Evolutionary conservation across 2,888 invertebrate species (phyloP).

Genomic region (Parasteatoda lunata): DNA sequence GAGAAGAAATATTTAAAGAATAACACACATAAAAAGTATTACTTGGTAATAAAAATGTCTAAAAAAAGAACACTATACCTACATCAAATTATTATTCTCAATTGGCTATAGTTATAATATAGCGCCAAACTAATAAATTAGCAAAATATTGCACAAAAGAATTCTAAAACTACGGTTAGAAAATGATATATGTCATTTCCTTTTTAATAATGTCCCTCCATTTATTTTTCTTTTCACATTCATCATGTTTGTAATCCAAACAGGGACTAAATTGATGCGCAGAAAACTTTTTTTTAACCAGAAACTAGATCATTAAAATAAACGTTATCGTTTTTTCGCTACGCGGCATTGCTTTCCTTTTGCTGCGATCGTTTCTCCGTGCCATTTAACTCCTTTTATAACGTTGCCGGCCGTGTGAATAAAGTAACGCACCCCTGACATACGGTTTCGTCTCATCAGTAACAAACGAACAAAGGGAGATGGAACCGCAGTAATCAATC

Average conservation of each 20-base stretch:
- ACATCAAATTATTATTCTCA: too few species aligned
- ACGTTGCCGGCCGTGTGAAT: neutral
- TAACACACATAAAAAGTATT: too few species aligned
- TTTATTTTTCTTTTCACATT: conserved; percentile 8
- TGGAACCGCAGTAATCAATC: conserved; percentile 41
- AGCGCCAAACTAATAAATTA: neutral
- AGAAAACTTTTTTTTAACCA: conserved; percentile 2
- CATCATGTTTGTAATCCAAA: conserved; percentile 8
- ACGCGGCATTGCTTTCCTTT: neutral
- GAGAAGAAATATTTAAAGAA: too few species aligned
- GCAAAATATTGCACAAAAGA: neutral
- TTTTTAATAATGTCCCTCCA: conserved; percentile 16
- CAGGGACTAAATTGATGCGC: neutral
- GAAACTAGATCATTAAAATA: conserved; percentile 36
- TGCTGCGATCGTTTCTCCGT: neutral
- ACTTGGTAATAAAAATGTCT: too few species aligned
- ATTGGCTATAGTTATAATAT: too few species aligned
- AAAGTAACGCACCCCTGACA: neutral
- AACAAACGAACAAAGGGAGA: conserved; percentile 32
- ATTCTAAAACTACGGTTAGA: neutral
- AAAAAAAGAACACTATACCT: too few species aligned
- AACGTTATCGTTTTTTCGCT: neutral
- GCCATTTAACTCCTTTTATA: conserved; percentile 1
- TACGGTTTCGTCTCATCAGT: conserved; percentile 22
- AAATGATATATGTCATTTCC: conserved; percentile 13